Evolutionary conservation across 2,797 vertebrate species (phyloP).

Genomic region (Betta splendens): DNA sequence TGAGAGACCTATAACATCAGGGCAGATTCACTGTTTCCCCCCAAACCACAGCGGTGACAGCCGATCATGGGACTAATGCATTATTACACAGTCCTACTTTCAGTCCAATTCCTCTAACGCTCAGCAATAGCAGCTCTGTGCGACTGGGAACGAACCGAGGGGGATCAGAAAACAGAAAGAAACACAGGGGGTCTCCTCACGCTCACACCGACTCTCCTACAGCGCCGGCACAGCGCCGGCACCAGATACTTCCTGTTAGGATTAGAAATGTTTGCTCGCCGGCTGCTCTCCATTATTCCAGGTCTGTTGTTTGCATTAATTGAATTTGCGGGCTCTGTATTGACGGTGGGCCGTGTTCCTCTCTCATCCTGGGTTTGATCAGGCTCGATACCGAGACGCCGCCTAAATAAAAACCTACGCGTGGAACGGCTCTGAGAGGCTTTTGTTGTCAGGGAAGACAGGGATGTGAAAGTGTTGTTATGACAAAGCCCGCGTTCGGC

Average conservation of each 20-base stretch:
- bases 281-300: no score
- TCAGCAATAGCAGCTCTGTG: no score
- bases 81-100: constrained; percentile 1
- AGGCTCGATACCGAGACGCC: constrained; percentile 1
- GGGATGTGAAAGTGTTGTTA: constrained; percentile 29
- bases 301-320: neutral
- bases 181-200: no score
- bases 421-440: constrained; percentile 1
- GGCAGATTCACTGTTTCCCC: no score
- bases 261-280: no score
- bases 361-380: constrained; percentile 1
- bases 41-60: neutral
- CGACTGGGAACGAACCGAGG: no score
- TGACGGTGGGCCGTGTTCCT: neutral
- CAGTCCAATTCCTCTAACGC: constrained; percentile 5
- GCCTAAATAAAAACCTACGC: constrained; percentile 16
- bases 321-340: neutral
- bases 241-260: no score
- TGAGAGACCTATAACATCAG: no score
- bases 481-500: constrained; percentile 24
- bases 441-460: constrained; percentile 2
- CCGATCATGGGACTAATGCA: neutral
- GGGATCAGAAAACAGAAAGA: no score
- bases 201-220: no score
- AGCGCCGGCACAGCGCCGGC: no score